Base-by-base conservation (phyloP, 2,888 invertebrate genomes). In the Oligia strigilis region DNA sequence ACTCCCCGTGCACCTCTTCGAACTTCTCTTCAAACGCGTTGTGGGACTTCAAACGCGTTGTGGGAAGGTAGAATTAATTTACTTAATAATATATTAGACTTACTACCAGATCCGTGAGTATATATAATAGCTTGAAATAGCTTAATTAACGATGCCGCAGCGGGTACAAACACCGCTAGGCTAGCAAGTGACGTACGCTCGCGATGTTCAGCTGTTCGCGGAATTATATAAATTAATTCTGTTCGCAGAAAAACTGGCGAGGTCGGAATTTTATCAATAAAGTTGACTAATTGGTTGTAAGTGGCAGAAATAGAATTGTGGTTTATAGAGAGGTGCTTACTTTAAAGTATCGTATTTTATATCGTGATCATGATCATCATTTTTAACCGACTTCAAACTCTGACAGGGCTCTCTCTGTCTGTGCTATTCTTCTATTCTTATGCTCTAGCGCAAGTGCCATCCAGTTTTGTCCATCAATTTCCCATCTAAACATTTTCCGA, bases 91-190 rank as follows among this genome's bases (percentile, higher is more conserved):
- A 52, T 58, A 66, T 71, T 76, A 71, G 73, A 74, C 70, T 82
- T 78, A 76, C 88, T 84, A 86, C 82, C 83, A 84, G 67, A 84
- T 82, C 77, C 62, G 69, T 75, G 87, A 72, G 86, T 78, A 86
- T 84, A 84, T 78, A 86, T 84, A 83, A 85, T 83, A 82, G 80
- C 85, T 89, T 89, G 85, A 86, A 84, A 88, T 85, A 83, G 83
- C 87, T 89, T 90, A 90, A 91, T 90, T 91, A 91, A 89, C 83
- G 87, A 86, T 78, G 73, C 84, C 84, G 67, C 83, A 84, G 76
- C 49, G 66, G 77, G 70, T 72, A 67, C 81, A 83, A 88, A 86
- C 86, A 76, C 58, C 67, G 58, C 55, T 46, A 62, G 60, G 75
- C 52, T 77, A 72, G 55, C 29, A 70, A 65, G 67, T 73, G 52